Conservation (phyloP, 1,140 invertebrate genomes). For the Drosophila miranda region DNA sequence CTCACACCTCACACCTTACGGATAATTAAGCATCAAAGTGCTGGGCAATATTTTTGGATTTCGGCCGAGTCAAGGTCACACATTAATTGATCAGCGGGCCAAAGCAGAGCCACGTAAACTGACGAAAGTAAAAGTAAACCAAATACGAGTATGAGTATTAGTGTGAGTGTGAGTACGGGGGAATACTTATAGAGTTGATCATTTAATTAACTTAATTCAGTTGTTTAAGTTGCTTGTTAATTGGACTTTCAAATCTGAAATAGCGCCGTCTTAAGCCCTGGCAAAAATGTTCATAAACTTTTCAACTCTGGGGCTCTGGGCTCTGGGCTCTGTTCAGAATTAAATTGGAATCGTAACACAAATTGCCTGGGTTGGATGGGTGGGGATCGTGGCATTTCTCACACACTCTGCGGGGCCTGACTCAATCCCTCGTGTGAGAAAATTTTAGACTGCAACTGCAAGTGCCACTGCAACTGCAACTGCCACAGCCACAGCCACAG, state of each 20-base stretch:
- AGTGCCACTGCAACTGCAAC: conserved; percentile 25
- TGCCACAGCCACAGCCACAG: conserved; percentile 11
- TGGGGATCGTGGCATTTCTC: conserved; percentile 42
- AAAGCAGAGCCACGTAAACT: conserved; percentile 24
- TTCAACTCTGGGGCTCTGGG: no score
- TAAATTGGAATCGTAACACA: conserved; percentile 37
- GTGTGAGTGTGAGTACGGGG: no score
- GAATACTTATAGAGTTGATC: conserved; percentile 22
- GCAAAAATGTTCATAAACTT: conserved; percentile 8
- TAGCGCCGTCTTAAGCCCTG: conserved; percentile 1
- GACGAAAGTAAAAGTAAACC: conserved; percentile 70
- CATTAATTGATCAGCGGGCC: conserved; percentile 10
- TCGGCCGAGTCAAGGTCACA: conserved; percentile 19
- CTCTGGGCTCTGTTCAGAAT: conserved; percentile 6
- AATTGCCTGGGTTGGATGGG: conserved; percentile 36
- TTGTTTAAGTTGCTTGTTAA: conserved; percentile 57
- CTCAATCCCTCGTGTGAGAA: conserved; percentile 60
- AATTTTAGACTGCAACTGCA: conserved; percentile 41
- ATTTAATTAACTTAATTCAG: conserved; percentile 67
- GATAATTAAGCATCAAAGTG: conserved; percentile 51
- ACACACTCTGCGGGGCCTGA: conserved; percentile 41
- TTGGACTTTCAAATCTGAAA: conserved; percentile 59
- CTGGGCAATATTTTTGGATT: conserved; percentile 13
- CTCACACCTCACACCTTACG: background rate
- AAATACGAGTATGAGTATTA: conserved; percentile 4